Evolutionary conservation across 2,113 vertebrate species (phyloP).

Genomic region (Coptodon bakossiorum): DNA sequence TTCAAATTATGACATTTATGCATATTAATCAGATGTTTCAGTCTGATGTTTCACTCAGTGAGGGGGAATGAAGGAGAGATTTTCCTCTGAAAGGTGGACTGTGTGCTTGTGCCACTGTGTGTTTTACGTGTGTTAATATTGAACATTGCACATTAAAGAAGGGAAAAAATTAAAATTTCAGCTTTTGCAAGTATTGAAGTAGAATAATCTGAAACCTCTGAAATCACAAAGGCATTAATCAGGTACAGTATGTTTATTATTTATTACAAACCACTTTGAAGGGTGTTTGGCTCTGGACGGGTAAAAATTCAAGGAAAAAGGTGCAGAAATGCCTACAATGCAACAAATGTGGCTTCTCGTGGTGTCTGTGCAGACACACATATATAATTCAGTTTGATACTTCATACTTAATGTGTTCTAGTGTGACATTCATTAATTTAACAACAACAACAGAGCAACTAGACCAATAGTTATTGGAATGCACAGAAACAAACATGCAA

Average conservation of each 20-base stretch:
- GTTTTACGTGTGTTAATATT: fast-evolving
- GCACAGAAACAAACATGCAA: background rate
- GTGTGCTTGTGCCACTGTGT: background rate
- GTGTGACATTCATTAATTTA: background rate
- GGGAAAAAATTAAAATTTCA: background rate
- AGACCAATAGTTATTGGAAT: background rate
- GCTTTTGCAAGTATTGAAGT: fast-evolving
- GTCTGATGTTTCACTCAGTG: background rate
- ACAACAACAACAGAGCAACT: background rate
- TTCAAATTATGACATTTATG: background rate
- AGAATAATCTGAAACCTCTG: background rate
- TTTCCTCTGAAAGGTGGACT: background rate
- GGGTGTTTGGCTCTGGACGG: background rate
- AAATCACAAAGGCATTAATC: background rate
- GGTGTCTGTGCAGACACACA: background rate
- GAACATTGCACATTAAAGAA: background rate
- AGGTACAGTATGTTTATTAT: background rate
- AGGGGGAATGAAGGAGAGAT: background rate
- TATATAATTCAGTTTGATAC: background rate
- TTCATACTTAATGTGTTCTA: slow-evolving; percentile 2
- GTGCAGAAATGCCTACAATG: background rate
- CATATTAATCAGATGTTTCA: background rate
- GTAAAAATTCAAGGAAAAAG: background rate
- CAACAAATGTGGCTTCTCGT: background rate
- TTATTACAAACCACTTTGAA: background rate